Evolutionary conservation across 2,113 vertebrate genomes (phyloP).

Genomic region (Lophochroa leadbeateri): DNA sequence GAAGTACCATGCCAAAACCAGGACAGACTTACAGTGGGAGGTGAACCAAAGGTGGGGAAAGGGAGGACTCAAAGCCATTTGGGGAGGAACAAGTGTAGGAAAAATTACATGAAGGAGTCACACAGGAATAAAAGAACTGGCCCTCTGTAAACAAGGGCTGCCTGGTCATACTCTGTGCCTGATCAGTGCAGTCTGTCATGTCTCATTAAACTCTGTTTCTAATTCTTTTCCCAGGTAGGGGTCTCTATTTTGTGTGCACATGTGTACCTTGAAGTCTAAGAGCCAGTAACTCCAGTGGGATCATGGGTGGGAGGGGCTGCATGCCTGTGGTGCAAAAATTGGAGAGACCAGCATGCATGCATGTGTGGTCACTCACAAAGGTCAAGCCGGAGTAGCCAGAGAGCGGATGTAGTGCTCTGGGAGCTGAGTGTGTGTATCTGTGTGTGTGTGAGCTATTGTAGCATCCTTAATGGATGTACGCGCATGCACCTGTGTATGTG

Average conservation of each 20-base stretch:
- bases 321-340: background rate
- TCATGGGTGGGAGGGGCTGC: background rate
- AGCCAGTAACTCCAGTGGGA: background rate
- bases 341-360: background rate
- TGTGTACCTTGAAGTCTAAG: background rate
- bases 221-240: background rate
- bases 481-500: rapidly evolving
- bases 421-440: background rate
- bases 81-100: background rate
- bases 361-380: background rate
- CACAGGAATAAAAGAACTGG: background rate
- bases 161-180: background rate
- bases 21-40: background rate
- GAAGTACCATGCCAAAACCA: background rate
- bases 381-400: background rate
- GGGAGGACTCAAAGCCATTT: background rate
- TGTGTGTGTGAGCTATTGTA: background rate
- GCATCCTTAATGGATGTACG: too few species aligned
- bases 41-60: background rate
- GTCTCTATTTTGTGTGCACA: background rate
- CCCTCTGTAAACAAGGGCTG: background rate
- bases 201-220: background rate
- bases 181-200: background rate
- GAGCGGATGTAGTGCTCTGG: background rate
- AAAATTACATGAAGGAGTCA: background rate